These are phyloP conservation scores for Lerema accius DNA, from an alignment of 1,140 invertebrate genomes.

Conservation along the genomic window DNA sequence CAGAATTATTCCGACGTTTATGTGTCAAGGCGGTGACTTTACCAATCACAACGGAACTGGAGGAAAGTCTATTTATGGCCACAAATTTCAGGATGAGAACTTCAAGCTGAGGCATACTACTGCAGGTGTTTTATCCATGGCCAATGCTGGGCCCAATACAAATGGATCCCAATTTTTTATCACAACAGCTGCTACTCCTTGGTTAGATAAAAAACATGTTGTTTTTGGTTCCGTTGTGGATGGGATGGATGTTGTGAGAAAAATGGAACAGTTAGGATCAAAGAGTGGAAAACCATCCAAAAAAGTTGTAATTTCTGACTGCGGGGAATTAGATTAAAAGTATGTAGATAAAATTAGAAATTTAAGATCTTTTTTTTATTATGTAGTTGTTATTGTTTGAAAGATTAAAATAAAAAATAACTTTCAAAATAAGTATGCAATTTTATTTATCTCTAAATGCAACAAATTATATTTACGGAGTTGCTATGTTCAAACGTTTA, in stretches of 20 bases:
- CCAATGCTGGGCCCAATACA: slow-evolving; percentile 90
- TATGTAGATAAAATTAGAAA: slow-evolving; percentile 5
- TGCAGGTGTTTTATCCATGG: slow-evolving; percentile 89
- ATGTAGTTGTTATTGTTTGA: background rate
- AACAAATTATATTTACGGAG: slow-evolving; percentile 77
- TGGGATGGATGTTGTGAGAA: slow-evolving; percentile 92
- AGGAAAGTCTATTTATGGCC: slow-evolving; percentile 91
- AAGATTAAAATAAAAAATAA: slow-evolving; percentile 41
- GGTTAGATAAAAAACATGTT: slow-evolving; percentile 93
- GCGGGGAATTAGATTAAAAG: slow-evolving; percentile 86
- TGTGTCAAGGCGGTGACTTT: slow-evolving; percentile 92
- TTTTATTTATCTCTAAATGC: slow-evolving; percentile 82
- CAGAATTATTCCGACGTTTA: slow-evolving; percentile 94
- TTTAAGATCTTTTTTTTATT: slow-evolving; percentile 9
- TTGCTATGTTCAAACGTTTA: slow-evolving; percentile 69
- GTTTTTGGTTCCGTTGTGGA: slow-evolving; percentile 93
- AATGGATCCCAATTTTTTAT: slow-evolving; percentile 95
- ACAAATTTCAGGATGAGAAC: slow-evolving; percentile 92
- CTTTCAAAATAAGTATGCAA: slow-evolving; percentile 78
- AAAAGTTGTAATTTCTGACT: slow-evolving; percentile 89
- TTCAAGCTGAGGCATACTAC: slow-evolving; percentile 90
- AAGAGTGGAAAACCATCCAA: slow-evolving; percentile 91
- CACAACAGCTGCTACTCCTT: slow-evolving; percentile 90
- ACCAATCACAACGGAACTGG: slow-evolving; percentile 91
- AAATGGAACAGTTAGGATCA: slow-evolving; percentile 88